A percentile compares a stretch with the other conserved stretches of the same genome.
These are phyloP conservation scores for Omphaloscelis lunosa DNA, from an alignment of 2,888 invertebrate species.

Conservation along the genomic window DNA sequence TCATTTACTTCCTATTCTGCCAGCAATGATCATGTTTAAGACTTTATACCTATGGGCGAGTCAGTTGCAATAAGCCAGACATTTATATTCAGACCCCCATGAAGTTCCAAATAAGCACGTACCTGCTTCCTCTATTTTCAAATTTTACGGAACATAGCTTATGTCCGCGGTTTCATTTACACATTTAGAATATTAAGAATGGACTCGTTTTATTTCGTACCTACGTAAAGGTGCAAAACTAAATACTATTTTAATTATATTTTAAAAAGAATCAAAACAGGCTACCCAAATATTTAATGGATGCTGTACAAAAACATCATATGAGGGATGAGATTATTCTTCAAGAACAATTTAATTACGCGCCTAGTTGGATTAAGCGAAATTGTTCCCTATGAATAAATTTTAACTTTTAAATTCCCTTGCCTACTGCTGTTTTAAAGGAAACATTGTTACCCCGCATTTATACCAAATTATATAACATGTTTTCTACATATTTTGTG, in stretches of 20 bases:
- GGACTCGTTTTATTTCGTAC: not conserved
- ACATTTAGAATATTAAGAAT: not conserved
- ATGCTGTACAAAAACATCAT: conserved; percentile 60
- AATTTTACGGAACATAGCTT: not conserved
- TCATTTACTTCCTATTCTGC: not conserved
- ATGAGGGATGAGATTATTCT: conserved; percentile 72
- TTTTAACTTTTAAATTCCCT: conserved; percentile 64
- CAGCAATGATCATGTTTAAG: not conserved
- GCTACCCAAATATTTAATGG: conserved; percentile 42
- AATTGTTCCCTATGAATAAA: conserved; percentile 70
- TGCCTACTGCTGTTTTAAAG: conserved; percentile 31
- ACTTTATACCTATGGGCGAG: not conserved
- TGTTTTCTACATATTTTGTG: not conserved
- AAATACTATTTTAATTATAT: not conserved
- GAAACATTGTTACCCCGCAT: conserved; percentile 24
- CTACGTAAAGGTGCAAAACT: not conserved
- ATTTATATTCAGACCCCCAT: not conserved
- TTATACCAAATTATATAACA: not conserved
- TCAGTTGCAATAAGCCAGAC: not conserved
- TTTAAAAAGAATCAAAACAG: not conserved
- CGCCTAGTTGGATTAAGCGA: conserved; percentile 69
- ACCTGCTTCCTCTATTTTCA: not conserved
- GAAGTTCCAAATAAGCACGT: not conserved
- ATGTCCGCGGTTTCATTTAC: not conserved
- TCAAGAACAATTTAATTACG: conserved; percentile 73